Conservation (phyloP, 2,113 vertebrate species). For the Mormyrus lacerda region DNA sequence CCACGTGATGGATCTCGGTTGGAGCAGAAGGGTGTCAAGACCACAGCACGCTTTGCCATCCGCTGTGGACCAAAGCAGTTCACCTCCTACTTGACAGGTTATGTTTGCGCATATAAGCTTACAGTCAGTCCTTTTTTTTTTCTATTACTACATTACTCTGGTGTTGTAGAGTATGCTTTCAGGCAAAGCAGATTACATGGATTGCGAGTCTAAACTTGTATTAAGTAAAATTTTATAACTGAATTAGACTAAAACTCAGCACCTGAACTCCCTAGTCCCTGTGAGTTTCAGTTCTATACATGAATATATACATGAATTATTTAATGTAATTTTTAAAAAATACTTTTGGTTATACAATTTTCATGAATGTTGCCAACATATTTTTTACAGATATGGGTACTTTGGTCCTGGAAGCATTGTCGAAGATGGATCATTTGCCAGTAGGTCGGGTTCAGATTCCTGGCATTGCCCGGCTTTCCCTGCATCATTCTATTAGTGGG, state of each 20-base stretch:
- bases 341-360: neutral
- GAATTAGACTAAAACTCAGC: neutral
- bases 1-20: conserved; percentile 61
- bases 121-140: neutral
- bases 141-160: neutral
- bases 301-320: neutral
- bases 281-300: neutral
- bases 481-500: conserved; percentile 71
- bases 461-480: conserved; percentile 70
- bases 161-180: neutral
- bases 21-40: conserved; percentile 63
- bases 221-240: neutral
- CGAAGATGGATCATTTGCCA: conserved; percentile 72
- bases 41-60: conserved; percentile 72
- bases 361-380: neutral
- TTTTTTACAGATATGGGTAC: conserved; percentile 78
- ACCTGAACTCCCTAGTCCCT: neutral
- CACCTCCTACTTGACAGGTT: conserved; percentile 84
- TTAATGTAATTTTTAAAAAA: neutral
- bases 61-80: conserved; percentile 86
- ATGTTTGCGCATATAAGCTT: neutral
- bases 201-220: neutral
- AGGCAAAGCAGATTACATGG: neutral
- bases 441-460: conserved; percentile 71
- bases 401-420: conserved; percentile 79